These are phyloP conservation scores for Crenichthys baileyi DNA, from an alignment of 2,797 vertebrate species.

Conservation along the genomic window DNA sequence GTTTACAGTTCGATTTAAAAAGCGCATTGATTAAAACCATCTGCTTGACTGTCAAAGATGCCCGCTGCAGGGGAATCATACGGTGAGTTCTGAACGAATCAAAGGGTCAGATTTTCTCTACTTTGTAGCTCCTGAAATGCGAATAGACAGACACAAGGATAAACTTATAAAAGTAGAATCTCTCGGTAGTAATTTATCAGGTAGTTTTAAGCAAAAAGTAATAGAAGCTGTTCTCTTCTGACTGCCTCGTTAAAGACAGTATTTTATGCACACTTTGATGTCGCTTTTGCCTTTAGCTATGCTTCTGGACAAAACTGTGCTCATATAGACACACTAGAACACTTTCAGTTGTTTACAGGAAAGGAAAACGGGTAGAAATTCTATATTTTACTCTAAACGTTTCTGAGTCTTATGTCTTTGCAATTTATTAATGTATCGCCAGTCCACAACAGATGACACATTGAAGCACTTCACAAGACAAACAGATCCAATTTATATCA, in stretches of 20 bases:
- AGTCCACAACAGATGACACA: neutral
- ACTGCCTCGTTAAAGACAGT: neutral
- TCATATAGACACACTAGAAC: neutral
- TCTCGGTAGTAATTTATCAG: neutral
- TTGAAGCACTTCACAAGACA: neutral
- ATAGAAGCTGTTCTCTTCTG: neutral
- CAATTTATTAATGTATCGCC: neutral
- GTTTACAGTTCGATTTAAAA: neutral
- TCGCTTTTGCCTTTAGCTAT: neutral
- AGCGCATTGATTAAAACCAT: neutral
- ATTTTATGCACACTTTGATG: neutral
- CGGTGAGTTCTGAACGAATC: constrained; percentile 54
- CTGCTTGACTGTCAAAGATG: constrained; percentile 47
- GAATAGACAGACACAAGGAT: neutral
- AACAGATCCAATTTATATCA: neutral
- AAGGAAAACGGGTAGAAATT: neutral
- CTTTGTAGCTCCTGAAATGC: neutral
- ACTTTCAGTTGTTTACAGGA: neutral
- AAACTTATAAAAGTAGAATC: neutral
- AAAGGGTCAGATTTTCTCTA: neutral
- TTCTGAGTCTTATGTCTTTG: neutral
- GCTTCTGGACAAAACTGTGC: neutral
- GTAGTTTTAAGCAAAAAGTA: neutral
- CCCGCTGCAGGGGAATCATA: constrained; percentile 54
- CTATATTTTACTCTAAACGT: neutral